phyloP scores from a whole-genome alignment of 2,797 vertebrate genomes.

The Artibeus lituratus region DNA sequence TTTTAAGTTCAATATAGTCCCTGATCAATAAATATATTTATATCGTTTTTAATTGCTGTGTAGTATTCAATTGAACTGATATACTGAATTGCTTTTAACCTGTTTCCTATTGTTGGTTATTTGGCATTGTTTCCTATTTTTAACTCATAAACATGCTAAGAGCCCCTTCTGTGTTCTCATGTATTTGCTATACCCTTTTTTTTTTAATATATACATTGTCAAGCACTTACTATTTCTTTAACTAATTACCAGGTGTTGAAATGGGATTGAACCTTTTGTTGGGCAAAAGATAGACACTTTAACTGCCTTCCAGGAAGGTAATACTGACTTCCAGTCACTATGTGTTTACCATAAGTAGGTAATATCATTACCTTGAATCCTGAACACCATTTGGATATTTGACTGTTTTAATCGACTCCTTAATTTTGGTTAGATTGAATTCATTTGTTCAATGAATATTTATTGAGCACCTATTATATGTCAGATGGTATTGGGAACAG shows the following conservation, averaged over 20 bases:
- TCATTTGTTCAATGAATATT: slow-evolving; percentile 2
- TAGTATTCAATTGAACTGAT: background rate
- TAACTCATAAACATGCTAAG: background rate
- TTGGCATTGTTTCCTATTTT: background rate
- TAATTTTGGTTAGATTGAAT: background rate
- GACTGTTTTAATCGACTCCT: background rate
- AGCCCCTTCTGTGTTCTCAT: background rate
- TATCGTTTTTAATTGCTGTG: background rate
- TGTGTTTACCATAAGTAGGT: background rate
- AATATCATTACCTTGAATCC: background rate
- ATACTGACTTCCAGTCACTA: background rate
- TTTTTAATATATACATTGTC: background rate
- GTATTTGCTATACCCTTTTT: background rate
- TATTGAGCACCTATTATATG: background rate
- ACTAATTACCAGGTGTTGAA: background rate
- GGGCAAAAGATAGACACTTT: background rate
- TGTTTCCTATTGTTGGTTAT: background rate
- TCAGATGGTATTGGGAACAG: background rate
- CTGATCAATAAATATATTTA: background rate
- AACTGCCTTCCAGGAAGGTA: background rate
- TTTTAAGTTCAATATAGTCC: background rate
- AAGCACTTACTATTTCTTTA: background rate
- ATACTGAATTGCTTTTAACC: background rate
- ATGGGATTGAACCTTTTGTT: background rate
- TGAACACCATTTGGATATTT: background rate